These are phyloP conservation scores for Leguminivora glycinivorella DNA, from an alignment of 1,140 invertebrate genomes.

Conservation along the genomic window DNA sequence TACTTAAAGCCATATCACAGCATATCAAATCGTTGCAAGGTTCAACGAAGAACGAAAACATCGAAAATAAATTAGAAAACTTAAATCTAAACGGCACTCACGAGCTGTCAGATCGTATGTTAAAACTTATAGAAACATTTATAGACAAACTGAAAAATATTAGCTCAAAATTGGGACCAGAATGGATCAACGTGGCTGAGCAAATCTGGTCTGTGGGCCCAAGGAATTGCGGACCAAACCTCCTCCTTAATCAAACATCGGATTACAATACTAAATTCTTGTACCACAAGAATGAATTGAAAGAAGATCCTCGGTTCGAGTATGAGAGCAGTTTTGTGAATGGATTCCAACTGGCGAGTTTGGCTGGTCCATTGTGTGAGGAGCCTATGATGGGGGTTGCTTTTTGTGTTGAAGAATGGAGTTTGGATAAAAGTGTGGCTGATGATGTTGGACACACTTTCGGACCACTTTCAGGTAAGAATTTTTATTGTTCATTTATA, in stretches of 20 bases:
- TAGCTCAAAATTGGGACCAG: slow-evolving; percentile 81
- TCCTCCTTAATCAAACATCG: slow-evolving; percentile 88
- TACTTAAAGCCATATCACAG: slow-evolving; percentile 77
- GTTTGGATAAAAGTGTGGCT: slow-evolving; percentile 75
- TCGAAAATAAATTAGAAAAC: slow-evolving; percentile 57
- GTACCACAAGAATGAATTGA: slow-evolving; percentile 66
- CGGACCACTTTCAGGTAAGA: slow-evolving; percentile 80
- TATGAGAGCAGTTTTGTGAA: slow-evolving; percentile 92
- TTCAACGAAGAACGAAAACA: slow-evolving; percentile 54
- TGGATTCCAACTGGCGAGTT: slow-evolving; percentile 95
- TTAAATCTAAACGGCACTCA: slow-evolving; percentile 52
- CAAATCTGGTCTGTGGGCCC: slow-evolving; percentile 96
- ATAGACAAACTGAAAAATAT: slow-evolving; percentile 82
- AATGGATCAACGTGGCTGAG: slow-evolving; percentile 82
- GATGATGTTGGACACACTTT: slow-evolving; percentile 74
- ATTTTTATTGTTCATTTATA: slow-evolving; percentile 23
- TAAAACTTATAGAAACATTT: slow-evolving; percentile 81
- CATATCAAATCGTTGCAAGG: slow-evolving; percentile 69
- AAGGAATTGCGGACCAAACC: slow-evolving; percentile 92
- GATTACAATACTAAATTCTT: slow-evolving; percentile 79
- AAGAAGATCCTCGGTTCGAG: slow-evolving; percentile 78
- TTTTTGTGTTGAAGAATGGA: slow-evolving; percentile 93
- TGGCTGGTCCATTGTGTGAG: slow-evolving; percentile 95
- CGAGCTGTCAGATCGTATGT: slow-evolving; percentile 74
- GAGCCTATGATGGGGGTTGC: slow-evolving; percentile 97